Evolutionary conservation across 2,113 vertebrate genomes (phyloP).

Genomic region (Anarrhichthys ocellatus): DNA sequence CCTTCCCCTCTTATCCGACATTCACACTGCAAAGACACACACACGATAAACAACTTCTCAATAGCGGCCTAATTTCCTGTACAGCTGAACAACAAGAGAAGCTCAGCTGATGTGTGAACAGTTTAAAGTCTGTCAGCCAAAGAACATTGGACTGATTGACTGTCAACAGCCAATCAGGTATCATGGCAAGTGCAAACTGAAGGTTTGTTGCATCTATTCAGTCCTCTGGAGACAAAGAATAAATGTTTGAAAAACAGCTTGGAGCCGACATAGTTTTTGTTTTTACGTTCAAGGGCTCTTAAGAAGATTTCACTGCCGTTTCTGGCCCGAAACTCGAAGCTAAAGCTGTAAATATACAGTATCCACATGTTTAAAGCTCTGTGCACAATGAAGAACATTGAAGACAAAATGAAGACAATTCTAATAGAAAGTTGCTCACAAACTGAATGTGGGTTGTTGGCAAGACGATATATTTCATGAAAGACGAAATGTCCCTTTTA

Average conservation of each 20-base stretch:
- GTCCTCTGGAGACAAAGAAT: conserved; percentile 28
- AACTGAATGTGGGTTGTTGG: conserved; percentile 5
- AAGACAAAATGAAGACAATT: not conserved
- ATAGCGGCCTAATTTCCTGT: conserved; percentile 11
- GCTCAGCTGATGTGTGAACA: conserved; percentile 31
- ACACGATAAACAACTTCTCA: conserved; percentile 23
- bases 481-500: not conserved
- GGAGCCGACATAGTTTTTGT: conserved; percentile 1
- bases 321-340: not conserved
- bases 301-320: conserved; percentile 1
- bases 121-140: conserved; percentile 37
- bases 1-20: not conserved
- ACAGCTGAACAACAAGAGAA: not conserved
- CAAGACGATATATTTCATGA: not conserved
- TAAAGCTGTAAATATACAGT: not conserved
- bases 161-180: conserved; percentile 31
- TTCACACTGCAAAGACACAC: conserved; percentile 2
- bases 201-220: conserved; percentile 22
- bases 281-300: not conserved
- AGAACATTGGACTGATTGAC: conserved; percentile 17
- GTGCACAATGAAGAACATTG: not conserved
- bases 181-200: conserved; percentile 5
- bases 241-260: conserved; percentile 21
- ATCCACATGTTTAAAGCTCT: conserved; percentile 19
- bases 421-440: conserved; percentile 5